Evolutionary conservation across 2,797 vertebrate genomes (phyloP), one percentile per base, ranked within the genome.

Genomic region (Sebastes umbrosus): DNA sequence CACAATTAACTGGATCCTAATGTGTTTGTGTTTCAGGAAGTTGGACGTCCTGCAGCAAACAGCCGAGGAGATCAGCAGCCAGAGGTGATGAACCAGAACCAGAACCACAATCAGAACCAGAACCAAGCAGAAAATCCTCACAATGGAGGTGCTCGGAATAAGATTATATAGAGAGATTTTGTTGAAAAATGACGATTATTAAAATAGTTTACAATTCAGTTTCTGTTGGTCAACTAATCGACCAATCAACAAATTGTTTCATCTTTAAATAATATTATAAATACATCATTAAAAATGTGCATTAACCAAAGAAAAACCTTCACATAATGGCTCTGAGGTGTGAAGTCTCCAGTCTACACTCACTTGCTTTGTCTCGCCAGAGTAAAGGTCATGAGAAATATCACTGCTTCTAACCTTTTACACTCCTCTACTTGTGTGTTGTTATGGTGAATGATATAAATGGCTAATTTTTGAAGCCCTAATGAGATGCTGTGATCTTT

Each of bases 301-400:
- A 8, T n/a, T 52, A 52, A 52, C 50, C 50, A 52, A 5, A 52
- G 50, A 52, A n/a, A 52, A n/a, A 0, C 50, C 50, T 52, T n/a
- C 50, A 52, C 20, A 52, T 52, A n/a, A 52, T 52, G 46, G 18
- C 11, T 14, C 13, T 50, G 16, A 46, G 64, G 64, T 12, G 4
- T 46, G 34, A 43, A 18, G 9, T 27, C 36, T 69, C 8, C 29
- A 24, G 67, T 1, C 43, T 9, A 32, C 14, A 8, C 24, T 55
- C 6, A 1, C 5, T 34, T 1, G 20, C 50, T n/a, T 14, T 4
- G n/a, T 58, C 69, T 59, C 29, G 18, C 77, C 77, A 39, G 22
- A 79, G 11, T 74, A 76, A 76, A 81, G 39, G 52, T 66, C 73
- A 59, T 1, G 59, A 27, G 12, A 64, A 71, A 39, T 18, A 65